Base-by-base conservation (phyloP, 2,797 vertebrate genomes). In the Podarcis siculus region DNA sequence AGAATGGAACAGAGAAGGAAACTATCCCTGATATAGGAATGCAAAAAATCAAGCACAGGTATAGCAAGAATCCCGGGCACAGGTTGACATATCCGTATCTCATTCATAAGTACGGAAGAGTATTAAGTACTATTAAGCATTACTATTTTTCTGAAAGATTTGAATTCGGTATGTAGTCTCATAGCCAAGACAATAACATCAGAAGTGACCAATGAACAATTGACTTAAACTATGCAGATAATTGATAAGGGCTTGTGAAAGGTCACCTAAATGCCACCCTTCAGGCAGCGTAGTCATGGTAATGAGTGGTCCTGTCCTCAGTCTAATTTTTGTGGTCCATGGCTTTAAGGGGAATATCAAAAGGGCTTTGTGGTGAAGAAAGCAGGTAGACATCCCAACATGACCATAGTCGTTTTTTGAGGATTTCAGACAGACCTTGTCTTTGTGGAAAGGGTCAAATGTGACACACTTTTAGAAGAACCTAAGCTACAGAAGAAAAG, bases 331-430 rank as follows among this genome's bases (percentile, higher is more conserved):
- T 86, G 67, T 61, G 83, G 87, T 69, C 90, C 79, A 23, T 83
- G 91, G 91, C 87, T 94, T 95, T 95, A 94, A 94, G 94, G 90
- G 86, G 91, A 81, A 79, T 92, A 89, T 93, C 83, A 96, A 97
- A 95, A 94, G 93, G 93, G 85, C 93, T 95, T 96, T 97, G 94
- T 96, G 32, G 88, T 90, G 94, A 93, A 95, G 87, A 49, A 83
- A 89, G 80, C 89, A 92, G 95, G 92, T 90, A 95, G 89, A 94
- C 17, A 83, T 90, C 89, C 92, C 92, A 92, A 58, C 80, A 80
- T 93, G 94, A 94, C 75, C 90, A 91, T 90, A 84, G 75, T 94
- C 87, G 94, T 78, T 85, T 95, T 96, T 90, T 86, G 8, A 87
- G 87, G 91, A 92, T 94, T 93, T 69, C 89, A 92, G 89, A 80